phyloP scores from a whole-genome alignment of 2,113 vertebrate species.

The Pitta sordida region DNA sequence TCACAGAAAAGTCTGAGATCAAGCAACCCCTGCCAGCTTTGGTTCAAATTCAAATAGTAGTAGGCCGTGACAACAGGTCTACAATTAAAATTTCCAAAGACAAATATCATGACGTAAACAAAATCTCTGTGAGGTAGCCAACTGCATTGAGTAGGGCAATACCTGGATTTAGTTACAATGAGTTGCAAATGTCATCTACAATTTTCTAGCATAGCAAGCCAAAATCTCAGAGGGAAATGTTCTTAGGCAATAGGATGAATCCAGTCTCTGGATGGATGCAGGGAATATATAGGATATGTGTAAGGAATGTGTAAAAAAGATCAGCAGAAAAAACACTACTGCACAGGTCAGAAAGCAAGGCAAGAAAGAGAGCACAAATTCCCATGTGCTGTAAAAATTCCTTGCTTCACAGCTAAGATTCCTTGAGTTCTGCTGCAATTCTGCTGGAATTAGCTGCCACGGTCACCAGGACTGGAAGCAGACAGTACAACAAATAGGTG shows the following conservation, averaged over 20 bases:
- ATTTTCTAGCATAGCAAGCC: not conserved
- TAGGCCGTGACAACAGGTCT: not conserved
- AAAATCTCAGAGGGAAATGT: not conserved
- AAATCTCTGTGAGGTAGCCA: not conserved
- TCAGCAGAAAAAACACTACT: not conserved
- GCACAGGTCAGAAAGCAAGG: not conserved
- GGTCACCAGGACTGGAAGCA: not conserved
- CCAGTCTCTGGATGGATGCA: not conserved
- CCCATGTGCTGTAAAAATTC: not conserved
- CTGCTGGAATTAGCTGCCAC: not conserved
- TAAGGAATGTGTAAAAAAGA: not conserved
- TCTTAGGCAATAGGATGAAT: not conserved
- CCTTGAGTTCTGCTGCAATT: not conserved
- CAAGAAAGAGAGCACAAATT: not conserved
- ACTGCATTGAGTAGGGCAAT: not conserved
- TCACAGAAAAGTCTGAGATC: not conserved
- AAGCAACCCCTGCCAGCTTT: not conserved
- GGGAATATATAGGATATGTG: not conserved
- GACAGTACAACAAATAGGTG: not conserved
- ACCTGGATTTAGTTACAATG: not conserved
- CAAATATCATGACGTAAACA: not conserved
- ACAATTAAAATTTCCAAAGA: not conserved
- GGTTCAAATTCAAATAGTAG: not conserved
- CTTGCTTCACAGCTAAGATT: not conserved
- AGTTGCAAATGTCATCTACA: not conserved